phyloP scores from a whole-genome alignment of 2,797 vertebrate genomes.

The Menidia menidia region DNA sequence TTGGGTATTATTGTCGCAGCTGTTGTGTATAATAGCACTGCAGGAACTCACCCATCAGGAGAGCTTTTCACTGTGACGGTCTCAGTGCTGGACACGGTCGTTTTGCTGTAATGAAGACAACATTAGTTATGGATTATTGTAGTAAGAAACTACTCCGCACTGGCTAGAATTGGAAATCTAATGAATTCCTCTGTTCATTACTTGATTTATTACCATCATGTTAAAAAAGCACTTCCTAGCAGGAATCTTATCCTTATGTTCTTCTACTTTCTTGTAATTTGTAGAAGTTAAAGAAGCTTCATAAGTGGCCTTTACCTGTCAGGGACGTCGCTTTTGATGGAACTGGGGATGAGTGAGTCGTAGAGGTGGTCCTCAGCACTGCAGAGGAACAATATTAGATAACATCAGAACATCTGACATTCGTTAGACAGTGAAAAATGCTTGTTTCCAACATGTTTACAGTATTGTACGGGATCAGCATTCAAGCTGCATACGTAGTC shows the following conservation, averaged over 20 bases:
- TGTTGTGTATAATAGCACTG: not conserved
- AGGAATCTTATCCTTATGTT: not conserved
- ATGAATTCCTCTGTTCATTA: too few species aligned
- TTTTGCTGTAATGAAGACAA: constrained; percentile 50
- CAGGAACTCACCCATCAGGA: constrained; percentile 55
- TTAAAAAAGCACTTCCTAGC: not conserved
- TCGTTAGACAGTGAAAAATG: not conserved
- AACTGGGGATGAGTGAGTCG: constrained; percentile 36
- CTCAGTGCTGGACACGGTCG: constrained; percentile 49
- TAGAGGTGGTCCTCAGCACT: constrained; percentile 57
- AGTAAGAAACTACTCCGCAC: not conserved
- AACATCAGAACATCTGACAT: not conserved
- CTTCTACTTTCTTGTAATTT: not conserved
- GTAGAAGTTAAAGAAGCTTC: not conserved
- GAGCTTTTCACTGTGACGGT: constrained; percentile 58
- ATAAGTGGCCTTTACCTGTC: constrained; percentile 44
- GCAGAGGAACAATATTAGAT: constrained; percentile 25
- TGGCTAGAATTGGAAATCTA: too few species aligned
- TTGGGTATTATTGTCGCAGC: not conserved
- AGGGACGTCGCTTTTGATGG: constrained; percentile 10
- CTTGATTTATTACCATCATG: not conserved
- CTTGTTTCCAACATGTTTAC: too few species aligned
- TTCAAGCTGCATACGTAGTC: too few species aligned
- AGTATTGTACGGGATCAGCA: too few species aligned
- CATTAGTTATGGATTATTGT: not conserved